Conservation (phyloP, 2,113 vertebrate species). For the Mobula birostris region DNA sequence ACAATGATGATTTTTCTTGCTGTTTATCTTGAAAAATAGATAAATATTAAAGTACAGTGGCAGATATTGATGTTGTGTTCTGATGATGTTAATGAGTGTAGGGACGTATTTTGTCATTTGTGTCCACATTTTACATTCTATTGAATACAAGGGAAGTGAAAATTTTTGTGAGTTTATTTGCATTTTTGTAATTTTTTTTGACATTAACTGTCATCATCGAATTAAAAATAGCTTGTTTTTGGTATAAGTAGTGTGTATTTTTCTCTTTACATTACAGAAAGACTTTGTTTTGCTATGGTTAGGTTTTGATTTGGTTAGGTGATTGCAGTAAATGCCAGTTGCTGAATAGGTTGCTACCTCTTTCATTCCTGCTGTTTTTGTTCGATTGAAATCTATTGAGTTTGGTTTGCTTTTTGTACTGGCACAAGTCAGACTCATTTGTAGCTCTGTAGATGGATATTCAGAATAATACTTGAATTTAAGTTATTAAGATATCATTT, state of each 20-base stretch:
- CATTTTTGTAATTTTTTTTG: background rate
- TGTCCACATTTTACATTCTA: background rate
- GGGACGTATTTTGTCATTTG: background rate
- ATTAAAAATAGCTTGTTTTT: background rate
- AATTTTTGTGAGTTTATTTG: background rate
- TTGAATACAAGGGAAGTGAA: background rate
- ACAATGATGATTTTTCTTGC: background rate
- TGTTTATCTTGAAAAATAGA: background rate
- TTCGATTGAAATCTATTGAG: background rate
- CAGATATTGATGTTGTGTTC: background rate
- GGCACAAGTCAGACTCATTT: background rate
- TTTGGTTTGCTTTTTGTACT: background rate
- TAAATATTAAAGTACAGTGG: background rate
- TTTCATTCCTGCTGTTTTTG: background rate
- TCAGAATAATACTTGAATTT: background rate
- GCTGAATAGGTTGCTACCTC: background rate
- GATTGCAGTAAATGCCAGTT: background rate
- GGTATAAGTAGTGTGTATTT: background rate
- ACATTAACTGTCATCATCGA: background rate
- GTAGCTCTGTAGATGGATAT: background rate
- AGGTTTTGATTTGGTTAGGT: background rate
- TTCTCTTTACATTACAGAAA: background rate
- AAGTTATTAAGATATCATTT: no score
- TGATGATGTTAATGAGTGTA: background rate
- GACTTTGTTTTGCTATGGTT: background rate